Base-by-base conservation (phyloP, 2,113 vertebrate species). In the Syngnathus floridae region DNA sequence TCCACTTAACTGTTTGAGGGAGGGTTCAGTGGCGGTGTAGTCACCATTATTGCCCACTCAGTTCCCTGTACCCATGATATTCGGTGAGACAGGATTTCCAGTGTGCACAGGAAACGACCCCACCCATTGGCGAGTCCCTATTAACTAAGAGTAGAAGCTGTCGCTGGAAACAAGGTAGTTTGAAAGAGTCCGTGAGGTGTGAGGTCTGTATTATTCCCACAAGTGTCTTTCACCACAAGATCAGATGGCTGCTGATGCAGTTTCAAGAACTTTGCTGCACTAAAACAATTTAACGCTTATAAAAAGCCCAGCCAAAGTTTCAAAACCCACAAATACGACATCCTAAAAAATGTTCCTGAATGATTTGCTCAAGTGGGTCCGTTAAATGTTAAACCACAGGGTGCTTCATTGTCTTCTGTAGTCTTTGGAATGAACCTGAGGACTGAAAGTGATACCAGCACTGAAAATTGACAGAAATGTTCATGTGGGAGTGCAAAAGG, bases 51-150 rank as follows among this genome's bases (percentile, higher is more conserved):
- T 75, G 68, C 62, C 66, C 56, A 40, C 66, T 21, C 12, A 62
- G 72, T 66, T 0, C 26, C 26, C 0, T 31, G 26, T 31, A 3
- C 26, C 26, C 26, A 31, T 31, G 26, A 31, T 31, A 31, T 31
- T 31, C 26, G 26, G 26, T 67, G 73, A 68, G 67, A 81, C 78
- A 75, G 87, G 86, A 89, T 58, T 69, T 82, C 71, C 54, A 68
- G 58, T 77, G 58, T 57, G 62, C 59, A 69, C 80, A 80, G 86
- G 87, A 86, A 88, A 84, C 71, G 26, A 31, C 26, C 70, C 60
- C 26, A 65, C 58, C 57, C 58, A 78, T 76, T 78, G 78, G 86
- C 81, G 74, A 80, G 78, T 72, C 69, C 43, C 62, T 26, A 71
- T 86, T 81, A 84, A 81, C 51, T 52, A 40, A 67, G 66, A 46